A percentile compares a stretch with the other conserved stretches of the same genome.
phyloP scores from a whole-genome alignment of 1,140 invertebrate genomes.

The Hycleus phaleratus region DNA sequence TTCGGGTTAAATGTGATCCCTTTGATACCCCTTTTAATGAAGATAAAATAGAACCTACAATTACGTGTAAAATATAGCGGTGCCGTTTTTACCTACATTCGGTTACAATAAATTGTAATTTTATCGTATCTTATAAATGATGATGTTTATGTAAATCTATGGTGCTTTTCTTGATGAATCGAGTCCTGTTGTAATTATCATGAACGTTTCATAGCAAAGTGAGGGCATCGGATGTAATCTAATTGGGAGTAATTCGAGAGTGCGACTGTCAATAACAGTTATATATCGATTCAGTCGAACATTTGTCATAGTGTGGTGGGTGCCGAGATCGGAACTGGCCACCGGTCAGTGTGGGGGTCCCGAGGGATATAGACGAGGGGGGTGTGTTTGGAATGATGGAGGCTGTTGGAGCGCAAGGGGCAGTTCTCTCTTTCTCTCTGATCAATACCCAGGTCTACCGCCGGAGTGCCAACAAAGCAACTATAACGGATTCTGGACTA shows the following conservation, averaged over 20 bases:
- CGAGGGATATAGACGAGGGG: slow-evolving; percentile 6
- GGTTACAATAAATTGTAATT: neutral
- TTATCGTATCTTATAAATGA: neutral
- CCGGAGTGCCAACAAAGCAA: slow-evolving; percentile 43
- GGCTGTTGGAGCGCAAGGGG: slow-evolving; percentile 23
- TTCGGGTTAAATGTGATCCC: neutral
- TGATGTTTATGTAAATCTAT: neutral
- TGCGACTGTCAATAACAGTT: slow-evolving; percentile 38
- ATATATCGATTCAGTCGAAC: slow-evolving; percentile 38
- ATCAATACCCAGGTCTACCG: slow-evolving; percentile 43
- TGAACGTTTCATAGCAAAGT: slow-evolving; percentile 1
- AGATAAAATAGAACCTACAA: no score
- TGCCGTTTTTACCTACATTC: neutral
- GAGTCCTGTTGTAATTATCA: neutral
- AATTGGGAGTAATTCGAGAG: slow-evolving; percentile 23
- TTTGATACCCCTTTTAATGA: no score
- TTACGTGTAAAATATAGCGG: neutral
- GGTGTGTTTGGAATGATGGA: slow-evolving; percentile 3
- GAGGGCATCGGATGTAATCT: slow-evolving; percentile 14
- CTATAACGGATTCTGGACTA: slow-evolving; percentile 43
- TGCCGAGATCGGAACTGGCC: slow-evolving; percentile 30
- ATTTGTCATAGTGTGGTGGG: slow-evolving; percentile 41
- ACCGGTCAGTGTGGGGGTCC: slow-evolving; percentile 22
- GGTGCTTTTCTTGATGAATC: neutral
- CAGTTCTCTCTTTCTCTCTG: slow-evolving; percentile 26